Percentiles rank a stretch among this genome's conserved stretches.
These are phyloP conservation scores for Naja naja DNA, from an alignment of 2,113 vertebrate species.

Conservation along the genomic window DNA sequence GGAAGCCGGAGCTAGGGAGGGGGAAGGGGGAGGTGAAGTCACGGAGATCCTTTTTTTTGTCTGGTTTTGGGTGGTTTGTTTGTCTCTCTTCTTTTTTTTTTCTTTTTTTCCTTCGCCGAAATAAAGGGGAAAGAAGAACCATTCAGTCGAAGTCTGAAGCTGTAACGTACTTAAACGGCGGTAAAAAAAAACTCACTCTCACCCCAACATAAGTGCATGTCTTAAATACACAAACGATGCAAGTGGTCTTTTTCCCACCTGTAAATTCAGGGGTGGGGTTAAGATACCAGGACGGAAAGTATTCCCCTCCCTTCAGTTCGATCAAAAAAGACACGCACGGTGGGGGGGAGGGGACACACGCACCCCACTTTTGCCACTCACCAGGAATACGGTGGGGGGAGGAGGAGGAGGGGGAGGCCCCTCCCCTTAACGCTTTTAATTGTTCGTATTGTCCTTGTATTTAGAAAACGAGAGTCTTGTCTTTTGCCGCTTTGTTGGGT, in stretches of 20 bases:
- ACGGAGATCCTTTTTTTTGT: not conserved
- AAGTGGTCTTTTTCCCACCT: conserved; percentile 6
- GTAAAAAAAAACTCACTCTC: not conserved
- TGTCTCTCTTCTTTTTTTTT: not conserved
- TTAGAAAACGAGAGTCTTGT: conserved; percentile 51
- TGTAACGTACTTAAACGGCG: not conserved
- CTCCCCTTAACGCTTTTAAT: not conserved
- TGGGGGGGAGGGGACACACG: not conserved
- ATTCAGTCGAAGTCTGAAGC: not conserved
- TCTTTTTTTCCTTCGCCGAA: not conserved
- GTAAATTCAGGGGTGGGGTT: not conserved
- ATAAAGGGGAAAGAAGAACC: not conserved
- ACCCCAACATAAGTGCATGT: not conserved
- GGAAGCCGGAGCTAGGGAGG: no score
- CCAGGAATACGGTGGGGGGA: conserved; percentile 25
- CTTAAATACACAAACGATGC: not conserved
- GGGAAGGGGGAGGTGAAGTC: not conserved
- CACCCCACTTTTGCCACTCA: conserved; percentile 23
- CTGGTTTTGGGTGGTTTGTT: not conserved
- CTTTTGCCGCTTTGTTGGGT: not conserved
- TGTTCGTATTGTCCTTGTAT: not conserved
- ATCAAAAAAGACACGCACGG: not conserved
- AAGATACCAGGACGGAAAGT: not conserved
- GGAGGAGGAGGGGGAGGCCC: not conserved
- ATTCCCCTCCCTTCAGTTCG: conserved; percentile 35